phyloP scores from a whole-genome alignment of 2,797 vertebrate species.

The Sebastes steindachneri region DNA sequence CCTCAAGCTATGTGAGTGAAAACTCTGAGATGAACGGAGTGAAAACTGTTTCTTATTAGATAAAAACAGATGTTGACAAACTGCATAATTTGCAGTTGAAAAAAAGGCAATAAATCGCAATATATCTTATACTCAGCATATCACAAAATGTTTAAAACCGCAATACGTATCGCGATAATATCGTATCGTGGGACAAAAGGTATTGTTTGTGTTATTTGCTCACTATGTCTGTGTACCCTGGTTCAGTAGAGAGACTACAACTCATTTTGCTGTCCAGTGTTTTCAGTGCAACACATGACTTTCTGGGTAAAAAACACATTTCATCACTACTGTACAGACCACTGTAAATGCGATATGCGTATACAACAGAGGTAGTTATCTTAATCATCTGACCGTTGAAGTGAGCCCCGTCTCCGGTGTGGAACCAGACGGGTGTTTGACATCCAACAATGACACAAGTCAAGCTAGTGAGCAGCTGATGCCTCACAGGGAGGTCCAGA shows the following conservation, averaged over 20 bases:
- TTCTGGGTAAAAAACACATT: not conserved
- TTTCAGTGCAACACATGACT: conserved; percentile 9
- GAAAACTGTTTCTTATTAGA: too few relatives aligned
- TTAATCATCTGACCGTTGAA: conserved; percentile 13
- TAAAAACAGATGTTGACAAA: too few relatives aligned
- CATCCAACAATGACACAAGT: conserved; percentile 21
- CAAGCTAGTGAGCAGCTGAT: conserved; percentile 6
- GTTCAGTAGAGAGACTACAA: not conserved
- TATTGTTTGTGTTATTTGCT: not conserved
- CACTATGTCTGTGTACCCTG: not conserved
- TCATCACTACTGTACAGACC: not conserved
- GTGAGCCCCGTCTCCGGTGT: conserved; percentile 5
- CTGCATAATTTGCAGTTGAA: too few relatives aligned
- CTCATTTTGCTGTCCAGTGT: not conserved
- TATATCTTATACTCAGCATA: too few relatives aligned
- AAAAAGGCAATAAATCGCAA: too few relatives aligned
- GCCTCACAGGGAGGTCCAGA: conserved; percentile 29
- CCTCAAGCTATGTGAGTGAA: too few relatives aligned
- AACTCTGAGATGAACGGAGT: too few relatives aligned
- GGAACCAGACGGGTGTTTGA: conserved; percentile 8
- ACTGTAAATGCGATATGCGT: not conserved
- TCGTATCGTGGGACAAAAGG: too few relatives aligned
- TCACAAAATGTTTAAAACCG: too few relatives aligned
- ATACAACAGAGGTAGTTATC: conserved; percentile 14
- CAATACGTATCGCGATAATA: too few relatives aligned